Percentiles rank a stretch among this genome's conserved stretches.
These are phyloP conservation scores for Alfaro cultratus DNA, from an alignment of 2,797 vertebrate species.

Conservation along the genomic window DNA sequence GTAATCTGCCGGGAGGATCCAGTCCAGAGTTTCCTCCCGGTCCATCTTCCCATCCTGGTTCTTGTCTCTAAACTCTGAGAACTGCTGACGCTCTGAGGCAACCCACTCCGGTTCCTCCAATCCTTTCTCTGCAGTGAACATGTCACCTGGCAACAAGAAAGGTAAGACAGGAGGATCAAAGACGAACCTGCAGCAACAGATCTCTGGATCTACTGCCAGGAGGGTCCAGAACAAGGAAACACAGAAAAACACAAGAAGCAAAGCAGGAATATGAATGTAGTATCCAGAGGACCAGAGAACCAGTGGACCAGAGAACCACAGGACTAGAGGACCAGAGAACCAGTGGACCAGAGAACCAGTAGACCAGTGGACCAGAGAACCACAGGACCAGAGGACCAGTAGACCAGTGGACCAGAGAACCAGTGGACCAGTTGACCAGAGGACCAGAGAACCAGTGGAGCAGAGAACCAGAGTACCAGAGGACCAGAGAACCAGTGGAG, in stretches of 20 bases:
- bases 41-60: conserved; percentile 95
- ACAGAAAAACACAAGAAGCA: background rate
- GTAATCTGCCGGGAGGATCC: conserved; percentile 91
- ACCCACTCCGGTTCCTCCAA: conserved; percentile 91
- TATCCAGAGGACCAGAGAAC: too few species aligned
- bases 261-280: background rate
- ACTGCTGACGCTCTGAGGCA: conserved; percentile 88
- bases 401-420: too few species aligned
- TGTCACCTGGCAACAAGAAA: conserved; percentile 82
- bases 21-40: conserved; percentile 91
- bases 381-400: too few species aligned
- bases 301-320: too few species aligned
- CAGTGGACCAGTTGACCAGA: too few species aligned
- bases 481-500: too few species aligned
- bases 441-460: too few species aligned
- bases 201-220: background rate
- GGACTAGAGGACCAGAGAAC: too few species aligned
- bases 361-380: too few species aligned
- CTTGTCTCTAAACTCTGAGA: conserved; percentile 90
- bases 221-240: background rate
- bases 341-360: too few species aligned
- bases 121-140: conserved; percentile 86
- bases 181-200: background rate
- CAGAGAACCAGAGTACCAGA: too few species aligned
- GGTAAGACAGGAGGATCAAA: background rate